phyloP scores from a whole-genome alignment of 2,113 vertebrate genomes.

The Leucoraja erinaceus region DNA sequence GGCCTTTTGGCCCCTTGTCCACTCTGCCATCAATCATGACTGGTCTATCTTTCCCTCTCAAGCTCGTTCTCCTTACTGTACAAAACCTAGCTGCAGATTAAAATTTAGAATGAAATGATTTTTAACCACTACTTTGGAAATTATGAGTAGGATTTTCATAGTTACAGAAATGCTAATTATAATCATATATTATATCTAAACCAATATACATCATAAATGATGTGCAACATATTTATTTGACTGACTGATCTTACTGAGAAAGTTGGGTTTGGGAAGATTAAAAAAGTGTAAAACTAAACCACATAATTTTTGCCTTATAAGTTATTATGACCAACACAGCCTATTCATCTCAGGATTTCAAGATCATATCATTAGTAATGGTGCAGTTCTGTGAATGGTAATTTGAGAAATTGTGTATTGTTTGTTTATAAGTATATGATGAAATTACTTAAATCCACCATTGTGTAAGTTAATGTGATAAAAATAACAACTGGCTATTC shows the following conservation, averaged over 20 bases:
- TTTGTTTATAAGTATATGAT: not conserved
- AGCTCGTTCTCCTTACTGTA: not conserved
- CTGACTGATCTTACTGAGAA: not conserved
- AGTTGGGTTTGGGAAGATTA: not conserved
- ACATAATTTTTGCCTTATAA: not conserved
- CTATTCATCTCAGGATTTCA: not conserved
- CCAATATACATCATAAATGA: not conserved
- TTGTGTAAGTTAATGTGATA: not conserved
- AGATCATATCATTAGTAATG: not conserved
- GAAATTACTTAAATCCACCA: not conserved
- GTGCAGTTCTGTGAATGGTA: not conserved
- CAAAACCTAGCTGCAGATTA: not conserved
- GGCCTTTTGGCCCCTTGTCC: too few relatives aligned
- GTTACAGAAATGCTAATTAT: not conserved
- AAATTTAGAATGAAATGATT: not conserved
- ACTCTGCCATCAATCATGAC: too few relatives aligned
- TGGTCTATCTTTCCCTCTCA: not conserved
- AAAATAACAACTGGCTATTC: slow-evolving; percentile 4
- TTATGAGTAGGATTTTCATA: not conserved
- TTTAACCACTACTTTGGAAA: not conserved
- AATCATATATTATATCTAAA: not conserved
- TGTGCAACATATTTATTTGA: not conserved
- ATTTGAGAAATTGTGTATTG: slow-evolving; percentile 10
- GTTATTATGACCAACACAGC: not conserved
- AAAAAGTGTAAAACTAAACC: not conserved